Percentiles rank a stretch among this genome's conserved stretches.
These are phyloP conservation scores for Pelmatolapia mariae DNA, from an alignment of 2,113 vertebrate species.

Conservation along the genomic window DNA sequence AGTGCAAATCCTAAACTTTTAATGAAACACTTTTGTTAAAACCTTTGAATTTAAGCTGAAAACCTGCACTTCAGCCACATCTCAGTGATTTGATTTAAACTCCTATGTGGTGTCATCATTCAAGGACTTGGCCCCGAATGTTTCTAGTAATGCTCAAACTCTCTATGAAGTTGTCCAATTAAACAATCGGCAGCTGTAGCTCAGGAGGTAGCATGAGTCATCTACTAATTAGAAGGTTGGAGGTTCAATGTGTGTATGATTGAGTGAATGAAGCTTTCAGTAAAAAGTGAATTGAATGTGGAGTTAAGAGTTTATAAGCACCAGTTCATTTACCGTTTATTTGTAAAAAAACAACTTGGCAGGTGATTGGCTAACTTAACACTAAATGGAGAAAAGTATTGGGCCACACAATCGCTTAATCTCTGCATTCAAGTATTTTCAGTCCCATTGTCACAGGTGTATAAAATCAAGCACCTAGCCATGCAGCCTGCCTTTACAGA, in stretches of 20 bases:
- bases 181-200: background rate
- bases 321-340: background rate
- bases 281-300: background rate
- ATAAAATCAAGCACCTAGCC: background rate
- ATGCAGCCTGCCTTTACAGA: background rate
- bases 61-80: background rate
- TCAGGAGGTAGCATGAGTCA: background rate
- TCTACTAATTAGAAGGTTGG: background rate
- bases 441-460: accelerated
- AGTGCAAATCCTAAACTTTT: background rate
- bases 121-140: background rate
- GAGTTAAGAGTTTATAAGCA: background rate
- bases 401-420: background rate
- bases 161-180: background rate
- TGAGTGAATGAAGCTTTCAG: background rate
- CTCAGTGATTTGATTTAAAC: background rate
- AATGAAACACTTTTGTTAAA: background rate
- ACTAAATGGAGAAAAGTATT: background rate
- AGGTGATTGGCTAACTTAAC: background rate
- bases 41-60: background rate
- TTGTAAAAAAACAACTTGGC: background rate
- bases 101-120: background rate
- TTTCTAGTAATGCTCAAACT: background rate
- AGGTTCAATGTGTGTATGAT: background rate
- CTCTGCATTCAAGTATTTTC: background rate